Conservation (phyloP, 1,140 invertebrate species). For the Apis florea region DNA sequence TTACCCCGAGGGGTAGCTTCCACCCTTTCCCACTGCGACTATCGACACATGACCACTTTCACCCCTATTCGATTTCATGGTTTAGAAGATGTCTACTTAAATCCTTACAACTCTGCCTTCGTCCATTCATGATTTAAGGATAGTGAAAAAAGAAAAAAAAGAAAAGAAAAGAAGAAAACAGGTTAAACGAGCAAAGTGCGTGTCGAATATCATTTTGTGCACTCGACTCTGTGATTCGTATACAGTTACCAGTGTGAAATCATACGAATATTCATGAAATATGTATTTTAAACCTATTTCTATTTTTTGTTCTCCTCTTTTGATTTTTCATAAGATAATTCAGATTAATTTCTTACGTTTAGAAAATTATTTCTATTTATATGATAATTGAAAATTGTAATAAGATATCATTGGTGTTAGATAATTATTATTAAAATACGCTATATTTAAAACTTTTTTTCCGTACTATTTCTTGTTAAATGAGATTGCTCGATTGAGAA, state of each 20-base stretch:
- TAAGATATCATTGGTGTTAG: too few relatives aligned
- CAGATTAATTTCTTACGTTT: too few relatives aligned
- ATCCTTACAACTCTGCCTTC: slow-evolving; percentile 20
- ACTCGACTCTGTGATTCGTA: not conserved
- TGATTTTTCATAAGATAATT: too few relatives aligned
- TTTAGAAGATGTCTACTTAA: not conserved
- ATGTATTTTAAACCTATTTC: not conserved
- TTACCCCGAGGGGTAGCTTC: slow-evolving; percentile 3
- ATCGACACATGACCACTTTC: slow-evolving; percentile 2
- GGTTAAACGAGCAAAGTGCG: slow-evolving; percentile 6
- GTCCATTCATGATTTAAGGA: not conserved
- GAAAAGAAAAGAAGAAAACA: not conserved
- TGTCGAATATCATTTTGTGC: not conserved
- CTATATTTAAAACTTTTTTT: too few relatives aligned
- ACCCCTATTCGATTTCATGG: slow-evolving; percentile 22
- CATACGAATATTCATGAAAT: not conserved
- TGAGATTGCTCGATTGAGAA: not conserved
- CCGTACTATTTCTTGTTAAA: not conserved
- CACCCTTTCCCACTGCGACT: not conserved
- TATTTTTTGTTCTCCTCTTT: not conserved
- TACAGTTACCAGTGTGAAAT: not conserved
- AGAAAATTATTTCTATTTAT: not conserved
- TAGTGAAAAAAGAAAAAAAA: too few relatives aligned
- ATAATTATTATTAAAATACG: too few relatives aligned
- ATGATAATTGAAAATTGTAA: not conserved